Conservation (phyloP, 2,797 vertebrate species). For the Ficedula albicollis region DNA sequence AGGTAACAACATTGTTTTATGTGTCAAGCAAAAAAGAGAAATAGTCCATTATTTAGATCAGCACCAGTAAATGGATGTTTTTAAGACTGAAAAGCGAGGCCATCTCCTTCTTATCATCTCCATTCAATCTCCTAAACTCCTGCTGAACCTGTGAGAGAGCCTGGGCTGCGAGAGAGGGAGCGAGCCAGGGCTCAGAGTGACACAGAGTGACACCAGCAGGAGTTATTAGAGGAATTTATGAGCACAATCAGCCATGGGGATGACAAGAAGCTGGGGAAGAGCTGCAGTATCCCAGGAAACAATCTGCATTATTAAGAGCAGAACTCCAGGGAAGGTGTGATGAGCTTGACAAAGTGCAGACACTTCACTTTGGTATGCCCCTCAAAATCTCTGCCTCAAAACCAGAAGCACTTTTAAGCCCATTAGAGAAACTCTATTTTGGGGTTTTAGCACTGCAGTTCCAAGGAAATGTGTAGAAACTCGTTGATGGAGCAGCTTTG, state of each 20-base stretch:
- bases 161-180: background rate
- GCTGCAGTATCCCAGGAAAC: slow-evolving; percentile 32
- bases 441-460: background rate
- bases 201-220: background rate
- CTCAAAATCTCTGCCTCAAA: background rate
- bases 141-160: background rate
- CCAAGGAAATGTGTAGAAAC: background rate
- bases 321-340: background rate
- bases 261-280: slow-evolving; percentile 5
- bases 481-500: background rate
- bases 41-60: background rate
- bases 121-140: background rate
- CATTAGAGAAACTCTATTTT: background rate
- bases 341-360: slow-evolving; percentile 28
- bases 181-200: background rate
- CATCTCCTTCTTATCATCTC: background rate
- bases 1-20: background rate
- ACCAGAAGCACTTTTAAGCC: background rate
- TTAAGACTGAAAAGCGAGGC: background rate
- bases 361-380: background rate
- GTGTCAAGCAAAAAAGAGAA: background rate
- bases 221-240: slow-evolving; percentile 20
- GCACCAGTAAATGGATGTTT: background rate
- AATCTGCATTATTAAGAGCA: slow-evolving; percentile 43
- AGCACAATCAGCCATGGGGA: background rate